Percentiles rank a stretch among this genome's conserved stretches.
Conservation (phyloP, 64 coral and sea anemone species). For the Porites lutea region DNA sequence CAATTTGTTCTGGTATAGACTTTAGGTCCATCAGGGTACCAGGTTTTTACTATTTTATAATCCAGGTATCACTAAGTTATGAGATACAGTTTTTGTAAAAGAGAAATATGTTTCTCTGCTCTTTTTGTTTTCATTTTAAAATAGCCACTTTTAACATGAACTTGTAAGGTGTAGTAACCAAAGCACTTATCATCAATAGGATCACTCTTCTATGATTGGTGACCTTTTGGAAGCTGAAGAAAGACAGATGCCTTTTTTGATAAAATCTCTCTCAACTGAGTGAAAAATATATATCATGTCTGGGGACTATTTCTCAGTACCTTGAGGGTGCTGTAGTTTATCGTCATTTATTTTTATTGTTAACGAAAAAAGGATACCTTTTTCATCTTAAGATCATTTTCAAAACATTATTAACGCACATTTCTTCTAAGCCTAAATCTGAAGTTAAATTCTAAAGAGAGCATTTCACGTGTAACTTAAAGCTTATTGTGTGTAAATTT, state of each 20-base stretch:
- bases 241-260: slow-evolving; percentile 5
- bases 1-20: no score
- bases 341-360: neutral
- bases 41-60: no score
- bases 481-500: neutral
- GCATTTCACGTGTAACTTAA: neutral
- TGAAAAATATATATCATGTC: neutral
- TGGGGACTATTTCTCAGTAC: neutral
- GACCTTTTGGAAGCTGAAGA: neutral
- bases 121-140: no score
- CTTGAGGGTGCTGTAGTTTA: neutral
- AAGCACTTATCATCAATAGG: neutral
- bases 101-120: no score
- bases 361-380: neutral
- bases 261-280: neutral
- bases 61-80: no score
- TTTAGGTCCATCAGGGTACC: no score
- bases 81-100: no score
- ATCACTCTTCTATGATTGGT: neutral
- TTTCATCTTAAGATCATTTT: neutral
- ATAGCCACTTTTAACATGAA: no score
- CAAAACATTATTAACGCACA: neutral
- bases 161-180: no score
- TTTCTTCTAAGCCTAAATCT: neutral
- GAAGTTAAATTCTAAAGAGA: neutral